Conservation (phyloP, 1,140 invertebrate genomes). For the Reticulitermes speratus region DNA sequence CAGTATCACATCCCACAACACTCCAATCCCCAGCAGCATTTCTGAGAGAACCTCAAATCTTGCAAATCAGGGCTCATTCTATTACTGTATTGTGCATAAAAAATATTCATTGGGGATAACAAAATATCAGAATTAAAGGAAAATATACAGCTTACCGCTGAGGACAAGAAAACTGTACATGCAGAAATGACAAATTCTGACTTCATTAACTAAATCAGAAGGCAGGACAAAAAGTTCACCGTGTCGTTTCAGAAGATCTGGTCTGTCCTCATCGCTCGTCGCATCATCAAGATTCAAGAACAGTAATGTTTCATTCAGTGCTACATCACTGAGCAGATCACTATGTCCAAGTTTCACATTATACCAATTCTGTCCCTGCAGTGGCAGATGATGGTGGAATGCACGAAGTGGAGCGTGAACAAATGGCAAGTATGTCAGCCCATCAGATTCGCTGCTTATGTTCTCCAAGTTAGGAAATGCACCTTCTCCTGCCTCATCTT, state of each 20-base stretch:
- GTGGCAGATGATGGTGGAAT: conserved; percentile 35
- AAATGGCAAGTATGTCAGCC: conserved; percentile 39
- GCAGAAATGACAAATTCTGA: too few relatives aligned
- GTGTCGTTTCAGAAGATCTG: conserved; percentile 39
- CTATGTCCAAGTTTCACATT: conserved; percentile 28
- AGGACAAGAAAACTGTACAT: too few relatives aligned
- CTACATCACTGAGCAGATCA: not conserved
- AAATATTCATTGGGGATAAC: too few relatives aligned
- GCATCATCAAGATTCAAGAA: conserved; percentile 44
- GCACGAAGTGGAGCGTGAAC: conserved; percentile 38
- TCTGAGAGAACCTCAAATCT: too few relatives aligned
- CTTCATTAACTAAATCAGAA: too few relatives aligned
- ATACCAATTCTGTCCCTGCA: conserved; percentile 36
- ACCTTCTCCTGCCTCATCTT: conserved; percentile 37
- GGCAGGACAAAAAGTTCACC: conserved; percentile 32
- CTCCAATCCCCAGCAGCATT: too few relatives aligned
- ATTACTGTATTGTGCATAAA: too few relatives aligned
- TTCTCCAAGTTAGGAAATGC: conserved; percentile 39
- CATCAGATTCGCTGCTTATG: conserved; percentile 35
- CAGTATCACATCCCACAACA: too few relatives aligned
- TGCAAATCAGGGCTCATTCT: too few relatives aligned
- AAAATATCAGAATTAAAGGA: too few relatives aligned
- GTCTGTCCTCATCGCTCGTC: conserved; percentile 40
- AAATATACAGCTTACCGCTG: too few relatives aligned
- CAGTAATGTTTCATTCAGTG: conserved; percentile 36